Evolutionary conservation across 2,888 invertebrate genomes (phyloP).

Genomic region (Deilephila elpenor): DNA sequence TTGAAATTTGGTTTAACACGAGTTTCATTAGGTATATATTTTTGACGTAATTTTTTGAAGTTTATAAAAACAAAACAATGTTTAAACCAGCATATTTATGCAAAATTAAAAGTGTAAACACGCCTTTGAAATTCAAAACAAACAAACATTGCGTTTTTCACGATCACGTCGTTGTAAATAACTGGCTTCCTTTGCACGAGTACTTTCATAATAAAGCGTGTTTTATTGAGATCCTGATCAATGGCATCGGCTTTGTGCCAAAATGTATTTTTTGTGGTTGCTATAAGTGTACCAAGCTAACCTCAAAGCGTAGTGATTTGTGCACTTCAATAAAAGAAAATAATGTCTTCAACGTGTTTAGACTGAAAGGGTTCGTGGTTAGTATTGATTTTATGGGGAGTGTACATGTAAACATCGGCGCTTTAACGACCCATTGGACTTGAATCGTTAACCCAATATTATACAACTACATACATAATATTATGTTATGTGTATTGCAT

Average conservation of each 20-base stretch:
- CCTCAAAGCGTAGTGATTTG: background rate
- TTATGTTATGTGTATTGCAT: no score
- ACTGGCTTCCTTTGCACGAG: constrained; percentile 1
- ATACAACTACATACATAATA: no score
- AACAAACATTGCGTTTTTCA: constrained; percentile 3
- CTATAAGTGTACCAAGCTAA: background rate
- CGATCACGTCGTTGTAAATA: background rate
- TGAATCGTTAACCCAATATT: no score
- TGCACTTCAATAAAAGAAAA: constrained; percentile 1
- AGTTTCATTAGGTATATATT: background rate
- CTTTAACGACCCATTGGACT: no score
- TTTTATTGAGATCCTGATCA: background rate
- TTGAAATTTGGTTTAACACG: background rate
- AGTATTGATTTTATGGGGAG: no score
- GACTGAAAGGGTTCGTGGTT: no score
- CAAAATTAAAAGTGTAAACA: background rate
- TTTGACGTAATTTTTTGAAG: background rate
- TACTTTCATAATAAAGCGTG: background rate
- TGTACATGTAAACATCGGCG: no score
- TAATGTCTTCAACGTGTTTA: background rate
- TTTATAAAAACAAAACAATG: background rate
- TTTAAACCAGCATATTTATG: background rate
- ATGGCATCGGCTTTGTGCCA: background rate
- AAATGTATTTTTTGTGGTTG: background rate
- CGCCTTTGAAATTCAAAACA: background rate